Percentiles rank a stretch among this genome's conserved stretches.
These are phyloP conservation scores for Corythaixoides concolor DNA, from an alignment of 2,113 vertebrate genomes.

Conservation along the genomic window DNA sequence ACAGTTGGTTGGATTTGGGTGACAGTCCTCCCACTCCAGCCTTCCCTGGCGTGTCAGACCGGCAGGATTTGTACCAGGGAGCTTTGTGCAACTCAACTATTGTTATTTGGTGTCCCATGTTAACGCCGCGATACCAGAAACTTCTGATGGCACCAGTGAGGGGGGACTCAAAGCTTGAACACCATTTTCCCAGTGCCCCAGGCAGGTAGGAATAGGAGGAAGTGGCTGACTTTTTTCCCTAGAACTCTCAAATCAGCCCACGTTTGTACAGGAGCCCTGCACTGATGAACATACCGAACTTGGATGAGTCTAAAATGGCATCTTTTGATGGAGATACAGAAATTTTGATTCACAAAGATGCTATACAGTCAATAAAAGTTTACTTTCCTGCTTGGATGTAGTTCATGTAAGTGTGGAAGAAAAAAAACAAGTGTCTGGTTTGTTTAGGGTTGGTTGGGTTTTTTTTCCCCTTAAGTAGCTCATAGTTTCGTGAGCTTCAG, in stretches of 20 bases:
- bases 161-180: not conserved
- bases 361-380: not conserved
- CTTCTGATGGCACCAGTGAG: not conserved
- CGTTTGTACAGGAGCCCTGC: not conserved
- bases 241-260: not conserved
- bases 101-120: not conserved
- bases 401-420: not conserved
- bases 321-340: not conserved
- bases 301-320: not conserved
- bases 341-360: not conserved
- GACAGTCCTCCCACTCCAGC: not conserved
- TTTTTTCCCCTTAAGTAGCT: not conserved
- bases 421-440: not conserved
- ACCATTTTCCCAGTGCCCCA: not conserved
- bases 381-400: not conserved
- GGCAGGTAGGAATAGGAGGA: not conserved
- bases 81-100: not conserved
- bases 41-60: not conserved
- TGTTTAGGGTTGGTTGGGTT: not conserved
- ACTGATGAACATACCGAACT: not conserved
- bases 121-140: not conserved
- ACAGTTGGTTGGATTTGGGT: not conserved
- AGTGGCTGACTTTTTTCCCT: not conserved
- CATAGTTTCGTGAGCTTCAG: not conserved
- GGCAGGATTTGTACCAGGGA: not conserved